phyloP scores from a whole-genome alignment of 2,113 vertebrate species.

The Poicephalus gulielmi region DNA sequence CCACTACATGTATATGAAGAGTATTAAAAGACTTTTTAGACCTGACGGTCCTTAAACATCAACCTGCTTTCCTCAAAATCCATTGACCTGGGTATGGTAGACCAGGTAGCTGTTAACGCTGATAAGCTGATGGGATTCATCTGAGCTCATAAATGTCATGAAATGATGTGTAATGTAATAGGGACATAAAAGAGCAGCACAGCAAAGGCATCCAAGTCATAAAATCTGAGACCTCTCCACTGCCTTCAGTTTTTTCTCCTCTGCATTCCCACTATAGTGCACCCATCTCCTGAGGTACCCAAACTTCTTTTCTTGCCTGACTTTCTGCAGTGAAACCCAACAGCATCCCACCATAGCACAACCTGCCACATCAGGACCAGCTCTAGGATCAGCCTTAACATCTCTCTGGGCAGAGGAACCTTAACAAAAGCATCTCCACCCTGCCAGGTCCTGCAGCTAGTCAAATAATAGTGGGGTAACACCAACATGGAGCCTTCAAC shows the following conservation, averaged over 20 bases:
- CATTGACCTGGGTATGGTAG: neutral
- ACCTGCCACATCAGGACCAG: neutral
- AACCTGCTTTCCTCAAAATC: neutral
- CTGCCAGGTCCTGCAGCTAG: neutral
- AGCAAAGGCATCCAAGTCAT: neutral
- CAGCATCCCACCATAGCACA: neutral
- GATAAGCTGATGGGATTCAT: neutral
- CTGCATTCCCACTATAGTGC: neutral
- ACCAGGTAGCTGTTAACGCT: neutral
- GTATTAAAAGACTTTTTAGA: neutral
- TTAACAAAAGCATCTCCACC: neutral
- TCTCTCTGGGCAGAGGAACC: neutral
- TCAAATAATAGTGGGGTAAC: neutral
- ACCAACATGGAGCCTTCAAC: neutral
- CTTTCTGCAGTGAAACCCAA: neutral
- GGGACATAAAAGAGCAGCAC: neutral
- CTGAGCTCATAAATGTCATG: neutral
- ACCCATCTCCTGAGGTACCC: neutral
- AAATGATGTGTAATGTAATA: neutral
- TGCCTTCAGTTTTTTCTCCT: neutral
- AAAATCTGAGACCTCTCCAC: accelerated
- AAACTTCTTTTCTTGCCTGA: neutral
- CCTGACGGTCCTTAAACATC: neutral
- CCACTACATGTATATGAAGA: neutral
- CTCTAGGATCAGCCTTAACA: neutral